Evolutionary conservation across 2,888 invertebrate genomes (phyloP).

Genomic region (Spatulosminthurus flaviceps): DNA sequence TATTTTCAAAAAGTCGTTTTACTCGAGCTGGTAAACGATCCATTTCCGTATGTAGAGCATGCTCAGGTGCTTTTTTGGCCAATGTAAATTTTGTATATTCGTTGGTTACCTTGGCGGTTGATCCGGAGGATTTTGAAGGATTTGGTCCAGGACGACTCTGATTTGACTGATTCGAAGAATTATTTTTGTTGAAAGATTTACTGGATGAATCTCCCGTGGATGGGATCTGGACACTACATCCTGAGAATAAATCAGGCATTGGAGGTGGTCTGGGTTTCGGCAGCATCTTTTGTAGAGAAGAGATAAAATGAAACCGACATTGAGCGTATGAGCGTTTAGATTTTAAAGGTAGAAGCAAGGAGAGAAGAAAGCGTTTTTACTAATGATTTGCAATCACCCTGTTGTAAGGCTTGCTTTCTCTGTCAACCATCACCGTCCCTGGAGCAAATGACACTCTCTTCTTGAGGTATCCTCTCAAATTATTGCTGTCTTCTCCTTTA

Average conservation of each 20-base stretch:
- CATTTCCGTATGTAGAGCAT: slow-evolving; percentile 37
- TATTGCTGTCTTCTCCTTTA: no score
- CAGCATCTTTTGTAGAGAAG: slow-evolving; percentile 21
- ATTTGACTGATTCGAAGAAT: neutral
- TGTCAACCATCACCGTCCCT: slow-evolving; percentile 52
- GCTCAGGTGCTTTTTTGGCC: slow-evolving; percentile 31
- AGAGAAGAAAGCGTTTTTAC: neutral
- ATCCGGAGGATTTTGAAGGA: neutral
- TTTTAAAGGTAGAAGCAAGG: neutral
- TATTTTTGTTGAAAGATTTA: neutral
- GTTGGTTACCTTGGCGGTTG: slow-evolving; percentile 5
- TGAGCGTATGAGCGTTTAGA: no score
- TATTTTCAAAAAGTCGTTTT: slow-evolving; percentile 53
- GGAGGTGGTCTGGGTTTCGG: slow-evolving; percentile 21
- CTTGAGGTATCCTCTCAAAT: neutral
- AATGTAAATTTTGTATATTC: slow-evolving; percentile 38
- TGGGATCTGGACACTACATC: neutral
- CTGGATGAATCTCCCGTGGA: neutral
- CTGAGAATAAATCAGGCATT: slow-evolving; percentile 33
- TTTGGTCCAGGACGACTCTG: neutral
- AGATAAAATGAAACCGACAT: neutral
- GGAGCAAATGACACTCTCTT: slow-evolving; percentile 55
- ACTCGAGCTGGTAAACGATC: slow-evolving; percentile 40
- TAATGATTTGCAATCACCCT: slow-evolving; percentile 21
- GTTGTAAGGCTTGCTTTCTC: slow-evolving; percentile 55